Evolutionary conservation across 2,113 vertebrate species (phyloP).

Genomic region (Semnornis frantzii): DNA sequence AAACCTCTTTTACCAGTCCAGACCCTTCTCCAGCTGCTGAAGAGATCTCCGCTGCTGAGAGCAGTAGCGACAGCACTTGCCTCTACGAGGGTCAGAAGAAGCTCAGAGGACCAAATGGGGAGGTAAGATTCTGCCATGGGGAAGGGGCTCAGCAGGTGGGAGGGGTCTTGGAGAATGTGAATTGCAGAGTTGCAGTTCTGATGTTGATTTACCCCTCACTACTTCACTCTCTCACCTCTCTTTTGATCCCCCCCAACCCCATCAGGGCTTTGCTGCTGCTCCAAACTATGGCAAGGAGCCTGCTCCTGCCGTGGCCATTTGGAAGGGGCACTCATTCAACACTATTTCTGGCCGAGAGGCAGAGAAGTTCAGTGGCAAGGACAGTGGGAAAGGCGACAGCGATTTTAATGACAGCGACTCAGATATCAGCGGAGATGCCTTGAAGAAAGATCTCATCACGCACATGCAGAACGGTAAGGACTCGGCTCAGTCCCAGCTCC

Average conservation of each 20-base stretch:
- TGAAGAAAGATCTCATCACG: constrained; percentile 90
- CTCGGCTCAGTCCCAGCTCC: neutral
- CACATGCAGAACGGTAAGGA: constrained; percentile 91
- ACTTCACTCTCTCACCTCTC: neutral
- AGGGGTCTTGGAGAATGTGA: neutral
- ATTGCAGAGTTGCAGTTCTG: neutral
- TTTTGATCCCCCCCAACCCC: neutral
- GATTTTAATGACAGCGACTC: constrained; percentile 98
- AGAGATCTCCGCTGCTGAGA: constrained; percentile 74
- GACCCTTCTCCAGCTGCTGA: constrained; percentile 76
- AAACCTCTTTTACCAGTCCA: constrained; percentile 78
- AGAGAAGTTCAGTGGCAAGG: constrained; percentile 95
- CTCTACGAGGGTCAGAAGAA: constrained; percentile 87
- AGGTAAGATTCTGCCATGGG: constrained; percentile 78
- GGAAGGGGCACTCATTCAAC: constrained; percentile 96
- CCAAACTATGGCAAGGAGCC: constrained; percentile 87
- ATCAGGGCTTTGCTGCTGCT: constrained; percentile 84
- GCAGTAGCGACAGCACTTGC: constrained; percentile 76
- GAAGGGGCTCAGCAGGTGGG: neutral
- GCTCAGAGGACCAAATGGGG: constrained; percentile 80
- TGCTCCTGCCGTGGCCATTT: constrained; percentile 87
- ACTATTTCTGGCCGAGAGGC: constrained; percentile 90
- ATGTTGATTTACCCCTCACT: neutral
- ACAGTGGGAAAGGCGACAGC: constrained; percentile 97
- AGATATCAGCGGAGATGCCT: constrained; percentile 91